These are phyloP conservation scores for Urosaurus nigricauda DNA, from an alignment of 2,797 vertebrate genomes.

Conservation along the genomic window DNA sequence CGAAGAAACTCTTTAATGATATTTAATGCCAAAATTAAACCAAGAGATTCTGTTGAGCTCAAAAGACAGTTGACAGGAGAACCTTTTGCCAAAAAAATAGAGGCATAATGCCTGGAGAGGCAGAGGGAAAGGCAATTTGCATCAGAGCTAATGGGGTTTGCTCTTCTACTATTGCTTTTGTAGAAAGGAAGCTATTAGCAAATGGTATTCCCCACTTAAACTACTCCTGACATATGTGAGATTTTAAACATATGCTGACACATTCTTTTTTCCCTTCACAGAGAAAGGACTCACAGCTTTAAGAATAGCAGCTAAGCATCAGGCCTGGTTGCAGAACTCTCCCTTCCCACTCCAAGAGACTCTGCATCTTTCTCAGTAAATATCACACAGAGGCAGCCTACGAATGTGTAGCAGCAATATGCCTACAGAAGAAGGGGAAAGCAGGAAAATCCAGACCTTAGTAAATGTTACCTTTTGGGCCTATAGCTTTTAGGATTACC, in stretches of 20 bases:
- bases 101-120: conserved; percentile 14
- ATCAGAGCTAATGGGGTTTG: conserved; percentile 47
- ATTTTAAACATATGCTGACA: conserved; percentile 69
- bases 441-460: too few relatives aligned
- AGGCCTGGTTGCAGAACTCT: conserved; percentile 58
- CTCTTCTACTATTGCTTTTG: conserved; percentile 31
- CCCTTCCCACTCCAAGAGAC: conserved; percentile 54
- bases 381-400: conserved; percentile 42
- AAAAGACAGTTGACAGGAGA: conserved; percentile 61
- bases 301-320: conserved; percentile 68
- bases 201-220: conserved; percentile 51
- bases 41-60: neutral
- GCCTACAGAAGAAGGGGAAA: conserved; percentile 34
- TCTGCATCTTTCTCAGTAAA: conserved; percentile 28
- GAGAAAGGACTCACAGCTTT: conserved; percentile 53
- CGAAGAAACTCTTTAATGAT: conserved; percentile 7
- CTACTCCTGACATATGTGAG: conserved; percentile 52
- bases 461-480: too few relatives aligned
- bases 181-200: neutral
- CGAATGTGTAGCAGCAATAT: neutral
- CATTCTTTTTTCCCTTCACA: conserved; percentile 42
- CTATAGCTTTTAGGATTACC: too few relatives aligned
- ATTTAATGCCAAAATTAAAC: neutral
- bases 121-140: conserved; percentile 50
- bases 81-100: conserved; percentile 41